Evolutionary conservation across 2,797 vertebrate genomes (phyloP), one percentile per base, ranked within the genome.

Genomic region (Pseudomugil gertrudae): DNA sequence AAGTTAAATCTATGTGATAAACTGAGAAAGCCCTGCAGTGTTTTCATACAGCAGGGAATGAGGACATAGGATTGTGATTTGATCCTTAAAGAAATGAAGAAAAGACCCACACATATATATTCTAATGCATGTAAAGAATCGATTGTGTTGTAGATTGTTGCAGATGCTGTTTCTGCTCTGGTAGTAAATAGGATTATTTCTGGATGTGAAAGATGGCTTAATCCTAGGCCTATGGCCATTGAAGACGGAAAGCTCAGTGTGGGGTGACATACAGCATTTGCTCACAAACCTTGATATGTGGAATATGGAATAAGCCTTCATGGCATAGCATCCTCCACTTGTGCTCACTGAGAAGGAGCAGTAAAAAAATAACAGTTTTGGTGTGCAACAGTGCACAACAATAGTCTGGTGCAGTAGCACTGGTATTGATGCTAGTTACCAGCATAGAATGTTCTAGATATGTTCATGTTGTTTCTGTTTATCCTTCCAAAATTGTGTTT

Each of bases 191-290:
- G 60, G 60, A 72, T 73, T 64, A 71, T 68, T 79, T 60, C 47
- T 62, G 57, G 48, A 29, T 45, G 53, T 57, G 67, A 54, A 74
- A 55, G 58, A 58, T 58, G 71, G 61, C 64, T 79, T 87, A 87
- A 89, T 89, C 81, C 74, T 53, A 59, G 21, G 71, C 63, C 52
- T 82, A 61, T 82, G 76, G 85, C 67, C 61, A 45, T 32, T 69
- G 57, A 55, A 62, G 75, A 76, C 62, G 73, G 56, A 82, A 73
- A 83, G 69, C 51, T 84, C 57, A 66, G 64, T 33, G 63, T 48
- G 10, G 57, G 66, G 52, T 51, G 71, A 83, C 63, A 61, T 76
- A 52, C 50, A 29, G 50, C 29, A 81, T 88, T 80, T 85, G 62
- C 70, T 57, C 23, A 50, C 80, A 73, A 84, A 79, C 76, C 63